Evolutionary conservation across 2,113 vertebrate species (phyloP).

Genomic region (Amazona guildingii): DNA sequence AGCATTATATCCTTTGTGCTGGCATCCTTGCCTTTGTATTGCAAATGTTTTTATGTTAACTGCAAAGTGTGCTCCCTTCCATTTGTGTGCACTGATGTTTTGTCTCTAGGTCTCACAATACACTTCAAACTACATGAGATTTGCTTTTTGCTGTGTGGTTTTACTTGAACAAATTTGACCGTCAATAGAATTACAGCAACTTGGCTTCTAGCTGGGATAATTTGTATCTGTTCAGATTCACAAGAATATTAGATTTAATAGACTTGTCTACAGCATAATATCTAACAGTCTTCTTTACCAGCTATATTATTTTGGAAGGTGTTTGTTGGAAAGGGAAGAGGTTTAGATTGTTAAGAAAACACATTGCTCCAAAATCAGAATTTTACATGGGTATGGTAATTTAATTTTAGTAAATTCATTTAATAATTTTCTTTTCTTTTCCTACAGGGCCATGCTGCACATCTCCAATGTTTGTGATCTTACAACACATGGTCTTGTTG

Average conservation of each 20-base stretch:
- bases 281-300: neutral
- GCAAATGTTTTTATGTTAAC: conserved; percentile 9
- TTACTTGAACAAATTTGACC: neutral
- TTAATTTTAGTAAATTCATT: neutral
- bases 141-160: neutral
- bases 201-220: neutral
- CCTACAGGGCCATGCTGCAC: neutral
- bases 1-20: neutral
- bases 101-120: neutral
- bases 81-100: neutral
- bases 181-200: neutral
- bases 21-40: neutral
- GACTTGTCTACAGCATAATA: neutral
- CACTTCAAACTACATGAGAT: neutral
- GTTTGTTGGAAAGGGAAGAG: neutral
- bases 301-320: neutral
- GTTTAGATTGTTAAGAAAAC: neutral
- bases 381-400: neutral
- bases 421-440: neutral
- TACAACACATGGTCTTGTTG: neutral
- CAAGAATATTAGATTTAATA: neutral
- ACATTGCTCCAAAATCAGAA: neutral
- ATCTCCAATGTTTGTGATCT: neutral
- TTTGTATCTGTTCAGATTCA: neutral
- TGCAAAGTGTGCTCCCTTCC: neutral